These are phyloP conservation scores for Antrozous pallidus DNA, from an alignment of 2,797 vertebrate genomes.

Conservation along the genomic window DNA sequence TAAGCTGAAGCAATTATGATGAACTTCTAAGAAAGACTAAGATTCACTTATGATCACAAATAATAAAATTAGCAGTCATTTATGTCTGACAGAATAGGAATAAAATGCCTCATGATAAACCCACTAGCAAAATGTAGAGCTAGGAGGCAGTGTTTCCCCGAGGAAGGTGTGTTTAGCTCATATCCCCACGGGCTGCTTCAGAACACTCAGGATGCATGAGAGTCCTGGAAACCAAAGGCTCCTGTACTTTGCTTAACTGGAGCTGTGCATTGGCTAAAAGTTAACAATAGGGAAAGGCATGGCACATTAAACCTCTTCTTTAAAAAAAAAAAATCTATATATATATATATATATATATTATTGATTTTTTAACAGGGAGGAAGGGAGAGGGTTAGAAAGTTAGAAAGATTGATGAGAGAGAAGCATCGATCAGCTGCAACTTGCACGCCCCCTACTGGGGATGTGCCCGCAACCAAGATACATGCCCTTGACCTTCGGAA, in stretches of 20 bases:
- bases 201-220: rapidly evolving
- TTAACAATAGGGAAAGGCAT: neutral
- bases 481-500: too few relatives aligned
- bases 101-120: neutral
- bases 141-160: neutral
- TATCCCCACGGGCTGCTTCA: neutral
- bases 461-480: too few relatives aligned
- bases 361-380: too few relatives aligned
- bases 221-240: neutral
- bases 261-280: neutral
- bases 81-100: neutral
- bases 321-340: too few relatives aligned
- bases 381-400: too few relatives aligned
- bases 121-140: neutral
- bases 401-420: too few relatives aligned
- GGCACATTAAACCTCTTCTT: neutral
- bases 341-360: too few relatives aligned
- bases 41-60: neutral
- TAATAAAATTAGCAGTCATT: neutral
- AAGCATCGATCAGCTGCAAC: too few relatives aligned
- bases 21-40: neutral
- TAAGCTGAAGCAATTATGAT: neutral
- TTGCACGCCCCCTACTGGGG: too few relatives aligned
- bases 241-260: neutral
- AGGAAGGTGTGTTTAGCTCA: neutral